Conservation (phyloP, 2,113 vertebrate species). For the Opisthocomus hoazin region DNA sequence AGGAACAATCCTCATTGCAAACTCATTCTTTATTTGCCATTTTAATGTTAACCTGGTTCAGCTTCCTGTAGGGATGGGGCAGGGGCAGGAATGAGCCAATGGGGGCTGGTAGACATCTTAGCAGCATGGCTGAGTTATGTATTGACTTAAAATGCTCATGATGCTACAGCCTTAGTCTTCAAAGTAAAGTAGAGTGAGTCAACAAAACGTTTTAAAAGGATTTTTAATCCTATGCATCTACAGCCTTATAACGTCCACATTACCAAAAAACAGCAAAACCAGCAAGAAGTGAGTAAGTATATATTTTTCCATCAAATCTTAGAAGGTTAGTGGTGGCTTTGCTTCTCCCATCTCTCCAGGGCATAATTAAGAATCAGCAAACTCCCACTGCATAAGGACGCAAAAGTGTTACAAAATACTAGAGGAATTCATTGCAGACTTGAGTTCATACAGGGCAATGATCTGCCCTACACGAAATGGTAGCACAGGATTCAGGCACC, state of each 20-base stretch:
- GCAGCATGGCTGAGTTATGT: not conserved
- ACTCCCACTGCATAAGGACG: not conserved
- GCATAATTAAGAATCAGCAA: not conserved
- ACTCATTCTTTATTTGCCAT: not conserved
- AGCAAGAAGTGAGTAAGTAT: not conserved
- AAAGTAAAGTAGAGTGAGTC: not conserved
- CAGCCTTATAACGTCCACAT: not conserved
- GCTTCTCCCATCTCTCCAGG: not conserved
- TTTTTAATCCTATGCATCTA: not conserved
- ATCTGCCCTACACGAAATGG: not conserved
- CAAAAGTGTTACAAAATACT: not conserved
- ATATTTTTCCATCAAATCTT: not conserved
- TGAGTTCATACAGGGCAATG: not conserved
- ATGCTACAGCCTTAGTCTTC: not conserved
- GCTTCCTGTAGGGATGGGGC: not conserved
- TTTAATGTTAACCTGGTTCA: not conserved
- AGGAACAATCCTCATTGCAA: not conserved
- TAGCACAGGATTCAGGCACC: not conserved
- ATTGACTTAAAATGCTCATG: not conserved
- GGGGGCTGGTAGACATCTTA: not conserved
- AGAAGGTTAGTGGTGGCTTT: not conserved
- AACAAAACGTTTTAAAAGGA: not conserved
- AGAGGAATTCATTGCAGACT: not conserved
- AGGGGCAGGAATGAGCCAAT: not conserved
- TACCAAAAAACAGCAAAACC: not conserved